Conservation (phyloP, 2,797 vertebrate genomes). For the Strix occidentalis region DNA sequence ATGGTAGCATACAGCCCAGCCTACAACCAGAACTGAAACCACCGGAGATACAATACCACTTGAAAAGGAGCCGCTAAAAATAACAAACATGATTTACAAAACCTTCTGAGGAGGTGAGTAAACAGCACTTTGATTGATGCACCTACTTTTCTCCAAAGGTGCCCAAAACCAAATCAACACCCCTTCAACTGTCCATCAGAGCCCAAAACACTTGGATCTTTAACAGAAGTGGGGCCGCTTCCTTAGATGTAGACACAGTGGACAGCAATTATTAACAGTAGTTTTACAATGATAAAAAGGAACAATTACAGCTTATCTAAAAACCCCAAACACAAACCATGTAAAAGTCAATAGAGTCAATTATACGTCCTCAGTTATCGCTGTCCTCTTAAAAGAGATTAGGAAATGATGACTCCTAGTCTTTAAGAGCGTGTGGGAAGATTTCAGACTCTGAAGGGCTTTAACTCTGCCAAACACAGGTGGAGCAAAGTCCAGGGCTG, state of each 20-base stretch:
- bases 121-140: background rate
- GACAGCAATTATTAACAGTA: background rate
- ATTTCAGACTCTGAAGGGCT: background rate
- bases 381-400: background rate
- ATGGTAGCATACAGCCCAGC: background rate
- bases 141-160: background rate
- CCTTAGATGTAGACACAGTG: background rate
- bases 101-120: background rate
- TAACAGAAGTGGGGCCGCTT: background rate
- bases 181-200: background rate
- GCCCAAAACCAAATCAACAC: background rate
- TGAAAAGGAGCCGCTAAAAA: background rate
- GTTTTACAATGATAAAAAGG: background rate
- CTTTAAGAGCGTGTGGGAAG: background rate
- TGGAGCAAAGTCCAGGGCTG: background rate
- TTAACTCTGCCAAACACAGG: background rate
- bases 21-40: background rate
- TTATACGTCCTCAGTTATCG: background rate
- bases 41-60: background rate
- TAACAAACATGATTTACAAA: background rate
- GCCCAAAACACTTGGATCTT: background rate
- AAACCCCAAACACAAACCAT: background rate
- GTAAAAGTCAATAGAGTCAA: background rate
- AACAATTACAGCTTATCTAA: background rate
- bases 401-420: background rate